phyloP scores from a whole-genome alignment of 2,113 vertebrate species.

The Orcinus orca region DNA sequence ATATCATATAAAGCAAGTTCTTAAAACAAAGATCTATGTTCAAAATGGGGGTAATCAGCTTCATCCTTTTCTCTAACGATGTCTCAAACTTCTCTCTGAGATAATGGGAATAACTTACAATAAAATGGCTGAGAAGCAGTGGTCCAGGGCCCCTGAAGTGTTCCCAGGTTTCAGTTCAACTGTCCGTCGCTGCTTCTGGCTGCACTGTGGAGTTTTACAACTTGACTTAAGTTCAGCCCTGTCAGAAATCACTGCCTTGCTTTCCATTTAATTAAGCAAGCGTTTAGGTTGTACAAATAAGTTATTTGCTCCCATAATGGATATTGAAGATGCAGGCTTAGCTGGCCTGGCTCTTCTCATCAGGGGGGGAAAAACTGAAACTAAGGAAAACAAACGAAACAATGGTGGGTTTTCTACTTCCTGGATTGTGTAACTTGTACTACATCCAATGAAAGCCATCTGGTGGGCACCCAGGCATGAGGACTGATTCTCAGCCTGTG shows the following conservation, averaged over 20 bases:
- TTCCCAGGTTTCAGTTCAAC: background rate
- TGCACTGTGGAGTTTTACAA: background rate
- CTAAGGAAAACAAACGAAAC: background rate
- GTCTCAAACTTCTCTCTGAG: background rate
- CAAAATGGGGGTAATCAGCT: background rate
- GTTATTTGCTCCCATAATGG: background rate
- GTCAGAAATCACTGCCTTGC: background rate
- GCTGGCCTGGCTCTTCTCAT: background rate
- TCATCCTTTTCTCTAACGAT: background rate
- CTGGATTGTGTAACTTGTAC: background rate
- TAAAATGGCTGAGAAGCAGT: background rate
- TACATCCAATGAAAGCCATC: background rate
- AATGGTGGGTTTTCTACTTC: background rate
- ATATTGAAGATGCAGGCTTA: background rate
- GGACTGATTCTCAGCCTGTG: background rate
- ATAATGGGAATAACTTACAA: constrained; percentile 23
- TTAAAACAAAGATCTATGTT: background rate
- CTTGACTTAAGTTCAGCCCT: background rate
- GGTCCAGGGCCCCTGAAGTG: background rate
- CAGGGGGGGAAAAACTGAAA: background rate
- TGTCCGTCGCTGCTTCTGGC: background rate
- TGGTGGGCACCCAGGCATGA: background rate
- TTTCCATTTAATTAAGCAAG: background rate
- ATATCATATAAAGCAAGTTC: background rate
- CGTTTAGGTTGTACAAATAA: background rate